Base-by-base conservation (phyloP, 2,888 invertebrate species). In the Cerastoderma edule region DNA sequence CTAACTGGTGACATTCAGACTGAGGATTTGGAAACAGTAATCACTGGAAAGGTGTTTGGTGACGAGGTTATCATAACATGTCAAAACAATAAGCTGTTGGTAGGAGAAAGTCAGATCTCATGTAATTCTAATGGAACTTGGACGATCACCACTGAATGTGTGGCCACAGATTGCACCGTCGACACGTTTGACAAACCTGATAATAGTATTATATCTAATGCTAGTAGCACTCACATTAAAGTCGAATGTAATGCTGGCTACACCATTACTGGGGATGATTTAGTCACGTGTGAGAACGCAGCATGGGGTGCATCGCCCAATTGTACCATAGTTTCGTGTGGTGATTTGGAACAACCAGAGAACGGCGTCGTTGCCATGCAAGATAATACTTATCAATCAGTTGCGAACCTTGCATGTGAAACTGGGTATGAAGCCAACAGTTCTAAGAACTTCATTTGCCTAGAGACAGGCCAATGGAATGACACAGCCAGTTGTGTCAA, bases 261-360 rank as follows among this genome's bases (percentile, higher is more conserved):
- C 22, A 39, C 22, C 1, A 60, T 60, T 1, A 13, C 39, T 39
- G 33, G 60, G 35, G 22, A 24, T 13, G 24, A 35, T 16, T 13
- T 24, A 39, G 60, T 60, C 10, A 3, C 24, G 0, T 60, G 60
- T 39, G 19, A 19, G 3, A 60, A 60, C 27, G 35, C 33, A 27
- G 13, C 24, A 1, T 60, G 60, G 60, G 30, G 60, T 4, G 24
- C 22, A 16, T 22, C 60, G 3, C 60, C 60, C n/a, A 60, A 39
- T 28, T 60, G 60, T 60, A 35, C 60, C 19, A 32, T 33, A 6
- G 60, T 60, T 6, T 16, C 33, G 13, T 60, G 60, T 60, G 60
- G 60, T 3, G 39, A 60, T 3, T 28, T 60, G 24, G 24, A 35
- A 6, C 24, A 39, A 3, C 60, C 60, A 5, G 13, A 8, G 27